Evolutionary conservation across 2,797 vertebrate species (phyloP).

Genomic region (Synanceia verrucosa): DNA sequence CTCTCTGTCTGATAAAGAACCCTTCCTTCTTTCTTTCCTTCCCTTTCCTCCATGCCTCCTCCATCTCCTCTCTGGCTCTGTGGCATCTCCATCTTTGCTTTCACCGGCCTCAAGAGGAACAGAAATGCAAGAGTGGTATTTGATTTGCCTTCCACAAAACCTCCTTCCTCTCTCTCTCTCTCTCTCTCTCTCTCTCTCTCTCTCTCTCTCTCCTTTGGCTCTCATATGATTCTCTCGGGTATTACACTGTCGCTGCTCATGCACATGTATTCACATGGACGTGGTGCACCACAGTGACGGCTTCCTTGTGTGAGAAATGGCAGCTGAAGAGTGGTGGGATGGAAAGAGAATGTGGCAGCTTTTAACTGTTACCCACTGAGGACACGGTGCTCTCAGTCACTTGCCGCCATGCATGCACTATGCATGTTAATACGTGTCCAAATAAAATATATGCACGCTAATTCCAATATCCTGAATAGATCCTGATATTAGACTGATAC

Average conservation of each 20-base stretch:
- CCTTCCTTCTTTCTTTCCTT: neutral
- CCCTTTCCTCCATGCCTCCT: neutral
- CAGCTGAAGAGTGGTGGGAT: conserved; percentile 16
- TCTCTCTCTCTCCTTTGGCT: conserved; percentile 3
- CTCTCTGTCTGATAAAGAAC: conserved; percentile 11
- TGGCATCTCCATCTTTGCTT: conserved; percentile 11
- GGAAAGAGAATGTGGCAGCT: neutral
- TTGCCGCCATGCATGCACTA: neutral
- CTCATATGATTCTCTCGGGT: conserved; percentile 18
- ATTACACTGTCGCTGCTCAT: neutral
- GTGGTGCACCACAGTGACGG: conserved; percentile 13
- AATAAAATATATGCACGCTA: neutral
- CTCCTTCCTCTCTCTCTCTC: neutral
- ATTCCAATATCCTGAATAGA: neutral
- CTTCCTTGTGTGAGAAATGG: conserved; percentile 24
- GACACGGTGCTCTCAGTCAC: neutral
- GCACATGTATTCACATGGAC: conserved; percentile 2
- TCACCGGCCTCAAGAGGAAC: conserved; percentile 13
- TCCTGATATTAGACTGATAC: no score
- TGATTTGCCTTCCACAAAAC: neutral
- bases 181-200: neutral
- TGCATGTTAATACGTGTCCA: neutral
- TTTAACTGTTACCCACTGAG: conserved; percentile 2
- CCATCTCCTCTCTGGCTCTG: neutral
- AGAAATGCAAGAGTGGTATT: conserved; percentile 24